Percentiles rank a stretch among this genome's conserved stretches.
Conservation (phyloP, 2,888 invertebrate species). For the Cephus nigrinus region DNA sequence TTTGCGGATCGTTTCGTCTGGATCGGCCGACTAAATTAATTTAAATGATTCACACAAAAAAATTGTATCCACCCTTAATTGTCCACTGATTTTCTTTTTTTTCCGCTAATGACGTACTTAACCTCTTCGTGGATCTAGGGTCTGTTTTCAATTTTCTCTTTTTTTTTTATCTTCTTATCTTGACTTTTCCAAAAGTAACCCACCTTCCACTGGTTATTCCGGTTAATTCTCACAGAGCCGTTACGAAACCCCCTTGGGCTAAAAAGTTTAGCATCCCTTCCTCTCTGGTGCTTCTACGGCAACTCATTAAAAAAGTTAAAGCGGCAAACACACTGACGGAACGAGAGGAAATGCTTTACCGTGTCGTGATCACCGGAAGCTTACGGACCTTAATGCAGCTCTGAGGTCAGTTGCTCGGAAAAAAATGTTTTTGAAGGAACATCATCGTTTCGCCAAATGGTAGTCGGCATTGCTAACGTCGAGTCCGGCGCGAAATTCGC, state of each 20-base stretch:
- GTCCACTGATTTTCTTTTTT: not conserved
- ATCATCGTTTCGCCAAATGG: too few species aligned
- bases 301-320: constrained; percentile 21
- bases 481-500: too few species aligned
- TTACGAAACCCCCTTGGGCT: too few species aligned
- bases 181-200: not conserved
- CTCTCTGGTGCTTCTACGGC: not conserved
- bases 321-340: not conserved
- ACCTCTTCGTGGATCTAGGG: not conserved
- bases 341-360: constrained; percentile 2
- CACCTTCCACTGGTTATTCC: too few species aligned
- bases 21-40: not conserved
- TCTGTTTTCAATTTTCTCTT: not conserved
- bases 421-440: too few species aligned
- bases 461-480: too few species aligned
- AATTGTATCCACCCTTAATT: not conserved
- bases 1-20: not conserved
- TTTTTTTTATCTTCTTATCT: not conserved
- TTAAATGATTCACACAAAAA: not conserved
- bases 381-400: too few species aligned
- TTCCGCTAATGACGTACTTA: not conserved
- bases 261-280: too few species aligned
- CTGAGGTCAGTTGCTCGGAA: too few species aligned
- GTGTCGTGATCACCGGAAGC: not conserved
- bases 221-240: too few species aligned